phyloP scores from a whole-genome alignment of 2,113 vertebrate genomes.

The Leptosomus discolor region DNA sequence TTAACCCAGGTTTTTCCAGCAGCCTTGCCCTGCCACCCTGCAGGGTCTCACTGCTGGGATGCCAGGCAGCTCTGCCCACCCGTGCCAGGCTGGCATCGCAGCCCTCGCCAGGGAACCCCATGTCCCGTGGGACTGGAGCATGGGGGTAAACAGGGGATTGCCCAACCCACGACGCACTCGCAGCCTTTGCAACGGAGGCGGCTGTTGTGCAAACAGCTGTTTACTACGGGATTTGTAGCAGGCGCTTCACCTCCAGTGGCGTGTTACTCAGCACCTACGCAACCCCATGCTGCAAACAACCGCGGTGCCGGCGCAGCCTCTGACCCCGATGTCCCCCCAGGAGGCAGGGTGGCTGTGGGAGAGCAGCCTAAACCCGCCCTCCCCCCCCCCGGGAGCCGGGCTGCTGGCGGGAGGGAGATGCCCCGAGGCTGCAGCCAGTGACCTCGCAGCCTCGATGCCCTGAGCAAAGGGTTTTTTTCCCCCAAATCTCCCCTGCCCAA shows the following conservation, averaged over 20 bases:
- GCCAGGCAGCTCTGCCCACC: accelerated
- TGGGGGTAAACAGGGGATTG: slow-evolving; percentile 3
- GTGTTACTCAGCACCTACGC: accelerated
- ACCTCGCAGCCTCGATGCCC: accelerated
- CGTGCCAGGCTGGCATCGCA: accelerated
- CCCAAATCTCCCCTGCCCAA: neutral
- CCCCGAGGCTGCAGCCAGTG: accelerated
- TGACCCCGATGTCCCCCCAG: accelerated
- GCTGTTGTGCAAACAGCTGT: slow-evolving; percentile 51
- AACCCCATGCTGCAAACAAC: neutral
- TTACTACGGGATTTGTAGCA: neutral
- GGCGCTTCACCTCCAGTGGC: accelerated
- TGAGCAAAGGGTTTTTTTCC: accelerated
- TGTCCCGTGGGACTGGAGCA: neutral
- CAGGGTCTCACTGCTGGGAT: neutral
- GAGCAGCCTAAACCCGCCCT: neutral
- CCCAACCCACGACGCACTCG: neutral
- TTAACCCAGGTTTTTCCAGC: neutral
- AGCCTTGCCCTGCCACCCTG: neutral
- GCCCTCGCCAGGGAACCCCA: accelerated
- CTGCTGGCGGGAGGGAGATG: accelerated
- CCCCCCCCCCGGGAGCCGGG: too few relatives aligned
- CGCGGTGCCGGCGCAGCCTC: accelerated
- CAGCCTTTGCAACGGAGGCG: neutral
- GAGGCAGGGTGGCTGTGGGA: neutral